Percentiles rank a stretch among this genome's conserved stretches.
These are phyloP conservation scores for Neodontobutis hainanensis DNA, from an alignment of 2,113 vertebrate species.

Conservation along the genomic window DNA sequence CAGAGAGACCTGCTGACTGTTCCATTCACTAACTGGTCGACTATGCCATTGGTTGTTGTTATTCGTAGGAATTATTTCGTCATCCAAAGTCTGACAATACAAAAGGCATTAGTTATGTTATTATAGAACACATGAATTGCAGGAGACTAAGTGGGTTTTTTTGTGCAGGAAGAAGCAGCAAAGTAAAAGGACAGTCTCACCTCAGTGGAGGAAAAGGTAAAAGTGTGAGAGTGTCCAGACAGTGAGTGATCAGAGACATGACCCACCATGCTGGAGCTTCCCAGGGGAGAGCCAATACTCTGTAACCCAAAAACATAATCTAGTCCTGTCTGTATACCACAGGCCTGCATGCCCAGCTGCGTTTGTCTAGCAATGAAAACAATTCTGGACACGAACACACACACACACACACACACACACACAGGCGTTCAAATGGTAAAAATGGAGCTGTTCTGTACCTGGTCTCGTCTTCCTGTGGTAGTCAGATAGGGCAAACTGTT, in stretches of 20 bases:
- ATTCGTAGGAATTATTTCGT: slow-evolving; percentile 75
- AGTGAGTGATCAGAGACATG: slow-evolving; percentile 85
- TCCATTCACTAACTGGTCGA: slow-evolving; percentile 84
- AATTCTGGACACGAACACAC: not conserved
- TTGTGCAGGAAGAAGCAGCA: not conserved
- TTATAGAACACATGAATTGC: not conserved
- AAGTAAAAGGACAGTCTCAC: slow-evolving; percentile 75
- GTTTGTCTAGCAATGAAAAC: not conserved
- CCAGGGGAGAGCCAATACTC: slow-evolving; percentile 85
- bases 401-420: not conserved
- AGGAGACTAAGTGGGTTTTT: not conserved
- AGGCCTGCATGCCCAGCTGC: slow-evolving; percentile 6
- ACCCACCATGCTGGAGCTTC: slow-evolving; percentile 84
- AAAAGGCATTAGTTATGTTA: not conserved
- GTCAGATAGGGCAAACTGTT: slow-evolving; percentile 81
- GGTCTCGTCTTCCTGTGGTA: slow-evolving; percentile 74
- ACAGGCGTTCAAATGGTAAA: not conserved
- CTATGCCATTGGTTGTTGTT: slow-evolving; percentile 86
- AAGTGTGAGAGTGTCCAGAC: slow-evolving; percentile 85
- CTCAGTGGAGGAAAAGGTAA: slow-evolving; percentile 90
- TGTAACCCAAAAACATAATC: slow-evolving; percentile 67
- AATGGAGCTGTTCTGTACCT: slow-evolving; percentile 64
- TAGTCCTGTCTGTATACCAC: slow-evolving; percentile 23
- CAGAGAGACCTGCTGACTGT: slow-evolving; percentile 85
- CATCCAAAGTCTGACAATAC: slow-evolving; percentile 80